Evolutionary conservation across 2,797 vertebrate genomes (phyloP).

Genomic region (Lycodopsis pacificus): DNA sequence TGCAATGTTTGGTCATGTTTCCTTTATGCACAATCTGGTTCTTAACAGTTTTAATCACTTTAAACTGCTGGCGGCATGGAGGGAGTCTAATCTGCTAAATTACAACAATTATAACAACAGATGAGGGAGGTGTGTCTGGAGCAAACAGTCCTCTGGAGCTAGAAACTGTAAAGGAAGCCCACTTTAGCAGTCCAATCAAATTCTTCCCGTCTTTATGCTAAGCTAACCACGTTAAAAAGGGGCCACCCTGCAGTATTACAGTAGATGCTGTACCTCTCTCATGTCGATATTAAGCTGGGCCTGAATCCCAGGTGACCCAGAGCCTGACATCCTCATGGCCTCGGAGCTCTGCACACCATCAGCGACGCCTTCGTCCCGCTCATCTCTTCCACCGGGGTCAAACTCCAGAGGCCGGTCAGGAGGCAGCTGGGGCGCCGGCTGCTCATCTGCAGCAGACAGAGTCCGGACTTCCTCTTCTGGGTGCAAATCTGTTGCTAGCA

Average conservation of each 20-base stretch:
- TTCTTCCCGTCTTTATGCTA: background rate
- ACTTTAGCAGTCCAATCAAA: too few species aligned
- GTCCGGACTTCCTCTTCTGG: background rate
- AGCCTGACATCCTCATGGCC: constrained; percentile 18
- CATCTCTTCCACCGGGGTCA: constrained; percentile 19
- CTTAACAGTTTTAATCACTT: too few species aligned
- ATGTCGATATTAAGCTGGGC: constrained; percentile 14
- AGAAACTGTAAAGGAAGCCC: too few species aligned
- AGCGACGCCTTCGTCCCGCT: background rate
- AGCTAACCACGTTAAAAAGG: background rate
- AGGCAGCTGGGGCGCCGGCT: background rate
- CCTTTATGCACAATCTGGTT: too few species aligned
- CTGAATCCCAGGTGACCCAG: constrained; percentile 33
- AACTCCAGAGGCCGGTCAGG: constrained; percentile 28
- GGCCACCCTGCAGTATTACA: background rate
- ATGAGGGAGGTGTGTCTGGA: too few species aligned
- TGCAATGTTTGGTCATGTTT: too few species aligned
- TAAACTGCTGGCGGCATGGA: too few species aligned
- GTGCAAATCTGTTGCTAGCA: background rate
- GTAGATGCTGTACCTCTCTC: constrained; percentile 39
- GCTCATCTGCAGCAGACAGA: background rate
- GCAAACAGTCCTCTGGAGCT: too few species aligned
- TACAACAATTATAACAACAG: too few species aligned
- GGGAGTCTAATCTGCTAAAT: too few species aligned
- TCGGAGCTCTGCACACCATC: constrained; percentile 1